Base-by-base conservation (phyloP, 2,113 vertebrate species). In the Origma solitaria region DNA sequence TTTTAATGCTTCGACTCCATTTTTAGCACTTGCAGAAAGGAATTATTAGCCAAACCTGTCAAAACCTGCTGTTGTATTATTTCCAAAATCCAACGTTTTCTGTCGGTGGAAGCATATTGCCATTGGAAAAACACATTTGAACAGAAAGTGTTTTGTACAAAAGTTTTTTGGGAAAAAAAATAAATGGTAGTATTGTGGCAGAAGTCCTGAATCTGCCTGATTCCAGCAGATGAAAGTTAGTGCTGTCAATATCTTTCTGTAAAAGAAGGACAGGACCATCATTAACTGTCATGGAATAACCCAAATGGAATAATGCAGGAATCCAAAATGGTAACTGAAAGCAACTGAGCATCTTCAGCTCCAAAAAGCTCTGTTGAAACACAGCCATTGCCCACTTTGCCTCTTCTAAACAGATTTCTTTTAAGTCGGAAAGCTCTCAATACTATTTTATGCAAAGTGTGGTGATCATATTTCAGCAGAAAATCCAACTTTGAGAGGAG, bases 361-460 rank as follows among this genome's bases (percentile, higher is more conserved):
- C 37, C 58, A 73, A 20, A 79, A 24, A 6, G 16, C 44, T 10
- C 10, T 4, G 3, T 5, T 7, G 70, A 9, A 2, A 10, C n/a
- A 50, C 33, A 25, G 27, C 31, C 49, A 35, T 0, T 24, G 40
- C 31, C 45, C 31, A 13, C 8, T 2, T 11, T n/a, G 28, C 38
- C 51, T 24, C 82, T 21, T 6, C 6, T 24, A 69, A 25, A 5
- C 20, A 49, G 9, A 27, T 24, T 45, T 61, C n/a, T 37, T 38
- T 6, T 11, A 35, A 27, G 12, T 10, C 35, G 54, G 77, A 66
- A 62, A 53, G 33, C 1, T 27, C 12, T 0, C 50, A 25, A 16
- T 3, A 4, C 5, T 10, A 6, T 10, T 47, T 50, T 2, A 14
- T 0, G 38, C 5, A 37, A n/a, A 33, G 17, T 6, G 5, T 6